phyloP scores from a whole-genome alignment of 2,888 invertebrate genomes.

The Hirudinaria manillensis region DNA sequence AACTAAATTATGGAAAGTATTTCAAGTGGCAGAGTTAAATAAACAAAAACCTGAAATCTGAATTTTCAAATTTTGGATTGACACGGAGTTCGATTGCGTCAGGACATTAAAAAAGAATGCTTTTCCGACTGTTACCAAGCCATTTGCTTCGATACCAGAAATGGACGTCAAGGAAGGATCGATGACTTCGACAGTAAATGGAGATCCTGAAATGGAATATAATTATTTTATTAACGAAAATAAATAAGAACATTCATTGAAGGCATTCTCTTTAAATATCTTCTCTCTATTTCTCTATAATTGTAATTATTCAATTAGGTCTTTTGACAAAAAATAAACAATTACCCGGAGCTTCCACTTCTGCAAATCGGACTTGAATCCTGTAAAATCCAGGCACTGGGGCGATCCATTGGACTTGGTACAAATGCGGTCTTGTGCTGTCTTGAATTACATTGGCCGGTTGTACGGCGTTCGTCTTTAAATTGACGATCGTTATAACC shows the following conservation, averaged over 20 bases:
- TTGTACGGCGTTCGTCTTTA: slow-evolving; percentile 53
- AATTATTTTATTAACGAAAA: slow-evolving; percentile 12
- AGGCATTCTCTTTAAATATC: too few relatives aligned
- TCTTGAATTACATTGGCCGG: slow-evolving; percentile 72
- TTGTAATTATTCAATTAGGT: too few relatives aligned
- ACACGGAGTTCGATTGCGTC: slow-evolving; percentile 3
- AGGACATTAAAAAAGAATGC: neutral
- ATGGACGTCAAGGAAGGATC: slow-evolving; percentile 52
- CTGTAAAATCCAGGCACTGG: slow-evolving; percentile 62
- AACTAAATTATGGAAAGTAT: too few relatives aligned
- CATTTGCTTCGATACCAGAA: neutral
- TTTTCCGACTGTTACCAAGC: neutral
- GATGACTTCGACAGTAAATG: slow-evolving; percentile 50
- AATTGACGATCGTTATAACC: slow-evolving; percentile 67
- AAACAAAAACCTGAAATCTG: slow-evolving; percentile 7
- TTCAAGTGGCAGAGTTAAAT: neutral
- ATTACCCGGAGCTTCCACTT: slow-evolving; percentile 71
- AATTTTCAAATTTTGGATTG: slow-evolving; percentile 1
- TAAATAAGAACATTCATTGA: neutral
- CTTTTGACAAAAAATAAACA: neutral
- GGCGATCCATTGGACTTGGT: slow-evolving; percentile 58
- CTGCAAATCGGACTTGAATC: slow-evolving; percentile 87
- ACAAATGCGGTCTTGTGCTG: slow-evolving; percentile 54
- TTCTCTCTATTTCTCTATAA: too few relatives aligned
- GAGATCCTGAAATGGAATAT: slow-evolving; percentile 45